Evolutionary conservation across 2,888 invertebrate genomes (phyloP).

Genomic region (Acronicta psi): DNA sequence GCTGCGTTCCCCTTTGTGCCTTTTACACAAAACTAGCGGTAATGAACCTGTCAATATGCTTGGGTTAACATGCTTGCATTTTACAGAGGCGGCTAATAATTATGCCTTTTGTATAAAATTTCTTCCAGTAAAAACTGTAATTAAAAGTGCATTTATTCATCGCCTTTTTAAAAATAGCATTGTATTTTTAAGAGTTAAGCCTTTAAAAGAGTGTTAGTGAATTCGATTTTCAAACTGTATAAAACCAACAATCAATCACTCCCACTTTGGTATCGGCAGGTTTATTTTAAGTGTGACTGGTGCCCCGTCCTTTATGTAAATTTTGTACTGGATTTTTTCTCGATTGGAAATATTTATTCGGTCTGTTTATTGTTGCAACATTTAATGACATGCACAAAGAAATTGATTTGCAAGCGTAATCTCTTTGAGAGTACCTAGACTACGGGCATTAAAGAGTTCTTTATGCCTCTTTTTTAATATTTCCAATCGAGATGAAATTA

Average conservation of each 20-base stretch:
- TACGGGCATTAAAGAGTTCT: conserved; percentile 14
- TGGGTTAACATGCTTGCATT: conserved; percentile 35
- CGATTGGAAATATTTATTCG: conserved; percentile 46
- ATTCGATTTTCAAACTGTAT: conserved; percentile 39
- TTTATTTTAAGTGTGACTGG: conserved; percentile 56
- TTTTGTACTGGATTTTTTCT: conserved; percentile 46
- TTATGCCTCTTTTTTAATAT: conserved; percentile 18
- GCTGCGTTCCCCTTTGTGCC: conserved; percentile 27
- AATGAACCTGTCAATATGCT: conserved; percentile 38
- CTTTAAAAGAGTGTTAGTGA: conserved; percentile 16
- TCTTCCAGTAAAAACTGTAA: conserved; percentile 12
- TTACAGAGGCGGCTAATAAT: conserved; percentile 7
- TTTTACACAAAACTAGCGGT: conserved; percentile 23
- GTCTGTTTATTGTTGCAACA: conserved; percentile 45
- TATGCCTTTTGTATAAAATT: conserved; percentile 1
- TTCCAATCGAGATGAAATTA: conserved; percentile 45
- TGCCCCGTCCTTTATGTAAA: conserved; percentile 56
- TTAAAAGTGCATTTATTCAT: conserved; percentile 19
- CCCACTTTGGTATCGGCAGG: conserved; percentile 41
- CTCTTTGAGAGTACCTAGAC: conserved; percentile 23
- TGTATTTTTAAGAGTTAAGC: conserved; percentile 15
- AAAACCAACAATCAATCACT: conserved; percentile 50
- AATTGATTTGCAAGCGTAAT: conserved; percentile 37
- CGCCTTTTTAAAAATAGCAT: conserved; percentile 15
- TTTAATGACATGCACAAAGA: conserved; percentile 36